Evolutionary conservation across 2,888 invertebrate species (phyloP).

Genomic region (Pteria penguin): DNA sequence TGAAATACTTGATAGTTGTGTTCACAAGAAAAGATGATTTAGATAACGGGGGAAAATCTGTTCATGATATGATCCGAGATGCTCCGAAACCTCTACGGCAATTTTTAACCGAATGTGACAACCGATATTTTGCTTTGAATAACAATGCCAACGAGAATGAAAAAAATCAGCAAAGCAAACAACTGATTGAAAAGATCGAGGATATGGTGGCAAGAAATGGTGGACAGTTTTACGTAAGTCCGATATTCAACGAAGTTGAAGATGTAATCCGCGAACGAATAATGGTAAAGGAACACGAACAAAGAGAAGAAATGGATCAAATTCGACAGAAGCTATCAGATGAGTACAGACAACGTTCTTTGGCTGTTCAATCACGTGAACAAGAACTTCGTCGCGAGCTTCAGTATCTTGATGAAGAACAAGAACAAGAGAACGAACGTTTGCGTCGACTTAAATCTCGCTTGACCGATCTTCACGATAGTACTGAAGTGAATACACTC

Average conservation of each 20-base stretch:
- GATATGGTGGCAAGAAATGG: conserved; percentile 18
- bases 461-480: conserved; percentile 3
- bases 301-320: not conserved
- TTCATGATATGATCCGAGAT: conserved; percentile 10
- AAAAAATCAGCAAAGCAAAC: conserved; percentile 26
- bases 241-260: conserved; percentile 40
- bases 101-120: conserved; percentile 19
- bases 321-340: conserved; percentile 13
- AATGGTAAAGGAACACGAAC: conserved; percentile 22
- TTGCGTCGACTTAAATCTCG: not conserved
- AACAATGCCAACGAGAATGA: conserved; percentile 28
- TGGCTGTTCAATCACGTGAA: conserved; percentile 1
- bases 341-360: conserved; percentile 6
- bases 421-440: conserved; percentile 2
- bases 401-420: conserved; percentile 14
- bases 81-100: conserved; percentile 27
- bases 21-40: conserved; percentile 45
- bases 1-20: conserved; percentile 35
- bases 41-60: conserved; percentile 15
- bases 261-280: conserved; percentile 21
- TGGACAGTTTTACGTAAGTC: conserved; percentile 37
- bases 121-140: conserved; percentile 36
- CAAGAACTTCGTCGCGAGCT: conserved; percentile 6
- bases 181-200: conserved; percentile 35
- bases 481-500: not conserved